These are phyloP conservation scores for Pogonognathellus flavescens DNA, from an alignment of 1,140 invertebrate genomes.

Conservation along the genomic window DNA sequence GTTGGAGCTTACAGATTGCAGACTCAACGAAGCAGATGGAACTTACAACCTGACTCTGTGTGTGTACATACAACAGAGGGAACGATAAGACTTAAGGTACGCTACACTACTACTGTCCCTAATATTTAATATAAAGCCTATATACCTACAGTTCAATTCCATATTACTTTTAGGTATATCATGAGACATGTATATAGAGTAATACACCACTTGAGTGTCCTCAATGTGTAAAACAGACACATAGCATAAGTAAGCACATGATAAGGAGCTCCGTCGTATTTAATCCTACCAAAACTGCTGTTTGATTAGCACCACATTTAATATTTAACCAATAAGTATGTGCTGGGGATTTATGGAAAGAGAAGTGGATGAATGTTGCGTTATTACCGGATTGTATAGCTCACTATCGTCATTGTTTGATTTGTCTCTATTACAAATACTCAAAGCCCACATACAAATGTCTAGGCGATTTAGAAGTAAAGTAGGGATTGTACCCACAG, in stretches of 20 bases:
- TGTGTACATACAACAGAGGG: not conserved
- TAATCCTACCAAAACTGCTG: conserved; percentile 61
- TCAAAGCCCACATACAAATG: no score
- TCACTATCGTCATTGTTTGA: no score
- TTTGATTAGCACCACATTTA: conserved; percentile 56
- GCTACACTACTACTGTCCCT: not conserved
- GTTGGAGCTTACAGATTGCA: conserved; percentile 29
- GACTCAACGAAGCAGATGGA: conserved; percentile 32
- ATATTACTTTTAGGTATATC: not conserved
- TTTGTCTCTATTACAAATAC: no score
- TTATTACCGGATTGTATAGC: no score
- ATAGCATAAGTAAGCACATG: not conserved
- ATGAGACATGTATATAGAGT: not conserved
- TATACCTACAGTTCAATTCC: not conserved
- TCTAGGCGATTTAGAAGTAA: no score
- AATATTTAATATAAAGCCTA: not conserved
- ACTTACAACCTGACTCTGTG: conserved; percentile 21
- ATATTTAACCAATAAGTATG: conserved; percentile 18
- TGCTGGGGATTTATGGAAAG: not conserved
- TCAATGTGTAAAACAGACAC: not conserved
- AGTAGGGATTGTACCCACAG: no score
- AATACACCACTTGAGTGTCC: not conserved
- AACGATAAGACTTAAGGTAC: not conserved
- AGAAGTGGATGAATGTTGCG: no score
- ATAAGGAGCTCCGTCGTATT: conserved; percentile 25